Conservation (phyloP, 2,888 invertebrate genomes). For the Gymnosoma rotundatum region DNA sequence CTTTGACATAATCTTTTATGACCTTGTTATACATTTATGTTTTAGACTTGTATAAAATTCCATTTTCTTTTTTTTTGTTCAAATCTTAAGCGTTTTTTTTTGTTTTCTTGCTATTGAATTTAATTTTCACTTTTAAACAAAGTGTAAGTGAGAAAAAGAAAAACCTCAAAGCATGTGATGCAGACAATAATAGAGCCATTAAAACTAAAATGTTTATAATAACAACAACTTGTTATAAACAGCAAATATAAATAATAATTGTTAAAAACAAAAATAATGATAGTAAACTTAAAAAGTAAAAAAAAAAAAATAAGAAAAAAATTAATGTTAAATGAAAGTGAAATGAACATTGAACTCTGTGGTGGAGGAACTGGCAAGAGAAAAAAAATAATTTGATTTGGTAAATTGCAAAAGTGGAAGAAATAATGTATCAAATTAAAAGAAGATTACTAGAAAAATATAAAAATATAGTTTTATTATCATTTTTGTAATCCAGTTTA, state of each 20-base stretch:
- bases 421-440: not conserved
- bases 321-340: conserved; percentile 37
- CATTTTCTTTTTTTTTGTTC: not conserved
- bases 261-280: not conserved
- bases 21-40: conserved; percentile 19
- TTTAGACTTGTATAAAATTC: not conserved
- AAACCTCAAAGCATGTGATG: conserved; percentile 7
- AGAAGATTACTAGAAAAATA: not conserved
- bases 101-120: not conserved
- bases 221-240: not conserved
- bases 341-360: conserved; percentile 54
- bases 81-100: not conserved
- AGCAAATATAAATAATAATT: conserved; percentile 8
- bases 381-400: not conserved
- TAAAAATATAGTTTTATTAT: no score
- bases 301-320: not conserved
- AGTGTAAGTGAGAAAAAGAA: not conserved
- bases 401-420: not conserved
- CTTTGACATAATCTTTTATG: conserved; percentile 22
- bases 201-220: conserved; percentile 16
- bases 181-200: conserved; percentile 50
- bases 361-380: conserved; percentile 36
- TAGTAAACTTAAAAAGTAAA: conserved; percentile 1
- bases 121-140: conserved; percentile 3
- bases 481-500: no score